Base-by-base conservation (phyloP, 2,113 vertebrate species). In the Bufo gargarizans region DNA sequence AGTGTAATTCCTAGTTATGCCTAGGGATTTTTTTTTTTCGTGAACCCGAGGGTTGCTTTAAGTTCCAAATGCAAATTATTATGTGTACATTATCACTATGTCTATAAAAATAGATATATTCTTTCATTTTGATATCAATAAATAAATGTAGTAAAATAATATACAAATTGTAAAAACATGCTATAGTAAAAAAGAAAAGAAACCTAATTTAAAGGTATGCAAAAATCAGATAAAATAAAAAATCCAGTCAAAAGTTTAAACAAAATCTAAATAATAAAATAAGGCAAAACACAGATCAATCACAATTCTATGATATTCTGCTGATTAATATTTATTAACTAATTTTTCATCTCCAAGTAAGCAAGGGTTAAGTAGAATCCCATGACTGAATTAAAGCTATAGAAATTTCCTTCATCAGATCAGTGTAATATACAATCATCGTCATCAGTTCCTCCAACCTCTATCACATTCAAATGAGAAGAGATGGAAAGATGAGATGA, bases 401-500 rank as follows among this genome's bases (percentile, higher is more conserved):
- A 33, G 53, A 10, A 79, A 33, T 58, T 61, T 33, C 56, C 78
- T 17, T 43, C 55, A 81, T 81, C 56, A 81, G 56, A 10, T 81
- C 22, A 81, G n/a, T 69, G 47, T 50, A 67, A 55, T 71, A 49
- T 71, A 69, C n/a, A 71, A 50, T 55, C 67, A 71, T 33, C 49
- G 50, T 84, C 49, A 71, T 84, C 63, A n/a, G 63, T n/a, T 84
- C 49, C 63, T 84, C 22, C 47, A 55, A 13, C 10, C 20, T 55
- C 47, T 16, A 74, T 74, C 56, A 76, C 55, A 59, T 76, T 59
- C 55, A 71, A 33, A 87, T 87, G 49, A 20, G 58, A 80, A 45
- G 47, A 50, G 50, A 77, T 77, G 56, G 72, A 86, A 86, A 86
- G 67, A 56, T 71, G 63, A 72, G 71, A 55, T 76, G 53, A 47